phyloP scores from a whole-genome alignment of 2,888 invertebrate genomes.

The Alviniconcha strummeri region DNA sequence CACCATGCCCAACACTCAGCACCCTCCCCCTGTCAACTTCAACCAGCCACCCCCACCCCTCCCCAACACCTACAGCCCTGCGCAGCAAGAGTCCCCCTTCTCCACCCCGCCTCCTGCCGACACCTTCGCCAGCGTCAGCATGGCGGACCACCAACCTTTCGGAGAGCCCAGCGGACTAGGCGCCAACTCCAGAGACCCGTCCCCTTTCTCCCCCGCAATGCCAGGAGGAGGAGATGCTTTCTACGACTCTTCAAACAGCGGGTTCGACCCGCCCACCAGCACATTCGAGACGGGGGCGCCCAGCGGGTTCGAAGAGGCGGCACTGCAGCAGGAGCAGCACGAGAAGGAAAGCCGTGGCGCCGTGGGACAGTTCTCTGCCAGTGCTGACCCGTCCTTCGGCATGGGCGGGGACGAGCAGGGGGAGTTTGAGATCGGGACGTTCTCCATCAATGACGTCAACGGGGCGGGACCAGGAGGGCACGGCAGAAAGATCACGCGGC shows the following conservation, averaged over 20 bases:
- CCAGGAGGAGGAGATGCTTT: neutral
- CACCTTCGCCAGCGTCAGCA: constrained; percentile 34
- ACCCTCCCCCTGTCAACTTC: constrained; percentile 6
- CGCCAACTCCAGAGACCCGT: constrained; percentile 24
- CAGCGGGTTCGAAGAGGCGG: constrained; percentile 24
- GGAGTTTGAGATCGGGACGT: constrained; percentile 31
- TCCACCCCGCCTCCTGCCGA: constrained; percentile 4
- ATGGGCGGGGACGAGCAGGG: neutral
- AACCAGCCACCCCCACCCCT: constrained; percentile 19
- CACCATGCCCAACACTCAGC: neutral
- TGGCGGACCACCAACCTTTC: constrained; percentile 39
- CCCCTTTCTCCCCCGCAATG: constrained; percentile 19
- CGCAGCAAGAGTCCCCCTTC: constrained; percentile 13
- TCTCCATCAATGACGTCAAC: constrained; percentile 27
- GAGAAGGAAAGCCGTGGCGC: constrained; percentile 19
- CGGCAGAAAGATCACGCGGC: constrained; percentile 27
- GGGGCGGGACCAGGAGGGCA: neutral
- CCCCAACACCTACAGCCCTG: neutral
- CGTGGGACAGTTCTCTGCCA: neutral
- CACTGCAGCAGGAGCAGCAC: constrained; percentile 12
- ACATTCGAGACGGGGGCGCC: neutral
- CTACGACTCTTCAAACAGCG: no score
- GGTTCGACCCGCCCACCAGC: neutral
- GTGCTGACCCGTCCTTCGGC: neutral
- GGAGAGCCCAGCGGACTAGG: constrained; percentile 40